phyloP scores from a whole-genome alignment of 2,113 vertebrate species.

The Grallaria varia region DNA sequence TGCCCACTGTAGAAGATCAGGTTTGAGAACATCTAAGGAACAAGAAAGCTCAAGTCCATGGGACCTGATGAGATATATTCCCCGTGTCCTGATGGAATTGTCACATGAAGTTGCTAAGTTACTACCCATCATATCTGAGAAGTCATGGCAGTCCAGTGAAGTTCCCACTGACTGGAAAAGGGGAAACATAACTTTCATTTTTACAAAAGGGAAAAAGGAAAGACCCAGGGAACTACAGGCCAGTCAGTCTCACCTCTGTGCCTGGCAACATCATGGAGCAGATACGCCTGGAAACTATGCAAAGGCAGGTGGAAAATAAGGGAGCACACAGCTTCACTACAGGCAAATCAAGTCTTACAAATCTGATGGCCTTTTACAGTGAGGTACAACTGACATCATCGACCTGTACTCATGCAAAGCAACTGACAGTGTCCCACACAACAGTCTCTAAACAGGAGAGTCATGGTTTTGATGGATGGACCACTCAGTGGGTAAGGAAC shows the following conservation, averaged over 20 bases:
- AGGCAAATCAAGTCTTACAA: not conserved
- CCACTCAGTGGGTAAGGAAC: not conserved
- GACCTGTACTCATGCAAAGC: not conserved
- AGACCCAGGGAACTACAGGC: not conserved
- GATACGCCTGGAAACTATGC: not conserved
- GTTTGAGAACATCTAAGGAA: not conserved
- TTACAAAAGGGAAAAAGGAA: not conserved
- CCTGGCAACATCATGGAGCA: not conserved
- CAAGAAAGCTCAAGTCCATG: not conserved
- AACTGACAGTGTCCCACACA: not conserved
- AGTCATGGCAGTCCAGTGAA: not conserved
- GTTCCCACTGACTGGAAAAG: not conserved
- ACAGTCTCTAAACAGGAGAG: not conserved
- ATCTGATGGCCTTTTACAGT: too few species aligned
- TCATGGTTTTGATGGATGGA: not conserved
- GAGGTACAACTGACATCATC: not conserved
- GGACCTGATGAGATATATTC: not conserved
- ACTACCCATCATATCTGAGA: not conserved
- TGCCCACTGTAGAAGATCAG: not conserved
- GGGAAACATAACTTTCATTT: not conserved
- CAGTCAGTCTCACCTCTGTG: not conserved
- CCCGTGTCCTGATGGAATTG: not conserved
- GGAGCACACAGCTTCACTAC: not conserved
- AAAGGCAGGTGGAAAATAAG: not conserved
- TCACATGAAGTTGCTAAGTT: not conserved